Evolutionary conservation across 1,140 invertebrate genomes (phyloP).

Genomic region (Vollenhovia emeryi): DNA sequence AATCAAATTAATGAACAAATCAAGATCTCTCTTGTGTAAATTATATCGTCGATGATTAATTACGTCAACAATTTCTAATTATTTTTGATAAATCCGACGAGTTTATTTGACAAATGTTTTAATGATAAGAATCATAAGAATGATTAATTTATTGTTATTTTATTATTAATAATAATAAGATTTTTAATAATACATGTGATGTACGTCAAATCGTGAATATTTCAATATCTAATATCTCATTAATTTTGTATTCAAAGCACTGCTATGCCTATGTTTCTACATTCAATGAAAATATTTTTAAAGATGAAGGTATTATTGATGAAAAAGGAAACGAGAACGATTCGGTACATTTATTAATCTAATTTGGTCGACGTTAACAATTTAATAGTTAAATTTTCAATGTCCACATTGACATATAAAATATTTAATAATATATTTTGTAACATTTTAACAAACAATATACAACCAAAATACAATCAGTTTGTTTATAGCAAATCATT

Average conservation of each 20-base stretch:
- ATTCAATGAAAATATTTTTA: not conserved
- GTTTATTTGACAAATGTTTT: not conserved
- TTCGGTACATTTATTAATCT: constrained; percentile 14
- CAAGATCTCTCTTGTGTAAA: not conserved
- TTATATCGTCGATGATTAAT: not conserved
- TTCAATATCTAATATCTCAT: no score
- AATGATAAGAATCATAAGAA: no score
- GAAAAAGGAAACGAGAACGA: not conserved
- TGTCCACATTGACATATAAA: not conserved
- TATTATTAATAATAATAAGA: no score
- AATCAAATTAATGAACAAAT: not conserved
- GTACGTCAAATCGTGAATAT: no score
- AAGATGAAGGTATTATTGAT: not conserved
- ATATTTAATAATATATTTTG: constrained; percentile 18
- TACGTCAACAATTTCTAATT: not conserved
- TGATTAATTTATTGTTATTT: no score
- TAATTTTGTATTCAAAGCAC: not conserved
- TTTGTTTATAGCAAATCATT: not conserved
- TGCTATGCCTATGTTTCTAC: not conserved
- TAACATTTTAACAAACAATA: not conserved
- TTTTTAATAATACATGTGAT: no score
- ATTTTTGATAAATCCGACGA: not conserved
- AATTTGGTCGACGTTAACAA: constrained; percentile 3
- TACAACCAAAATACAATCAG: not conserved
- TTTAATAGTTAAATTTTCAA: constrained; percentile 16